phyloP scores from a whole-genome alignment of 2,888 invertebrate species.

The Hirtodrosophila trivittata region DNA sequence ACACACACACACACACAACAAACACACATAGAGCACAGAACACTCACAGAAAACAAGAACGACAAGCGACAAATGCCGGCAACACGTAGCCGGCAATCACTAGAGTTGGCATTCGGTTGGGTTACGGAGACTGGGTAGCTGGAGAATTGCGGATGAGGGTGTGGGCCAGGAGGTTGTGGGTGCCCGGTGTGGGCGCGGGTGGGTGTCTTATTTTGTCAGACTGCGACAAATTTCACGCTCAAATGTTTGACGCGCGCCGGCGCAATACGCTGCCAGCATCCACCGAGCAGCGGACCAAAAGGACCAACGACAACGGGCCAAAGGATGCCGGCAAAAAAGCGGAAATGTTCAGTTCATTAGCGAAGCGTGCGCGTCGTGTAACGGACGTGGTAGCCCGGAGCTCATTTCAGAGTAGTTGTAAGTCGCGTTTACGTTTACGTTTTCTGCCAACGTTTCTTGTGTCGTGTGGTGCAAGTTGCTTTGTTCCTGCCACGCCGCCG shows the following conservation, averaged over 20 bases:
- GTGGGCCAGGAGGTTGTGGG: neutral
- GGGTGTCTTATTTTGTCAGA: slow-evolving; percentile 30
- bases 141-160: neutral
- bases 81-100: slow-evolving; percentile 76
- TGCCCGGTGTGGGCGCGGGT: slow-evolving; percentile 48
- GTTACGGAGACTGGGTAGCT: slow-evolving; percentile 1
- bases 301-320: slow-evolving; percentile 26
- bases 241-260: slow-evolving; percentile 76
- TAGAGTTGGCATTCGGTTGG: slow-evolving; percentile 44
- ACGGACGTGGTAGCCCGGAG: slow-evolving; percentile 68
- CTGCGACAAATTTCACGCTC: slow-evolving; percentile 76
- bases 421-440: slow-evolving; percentile 24
- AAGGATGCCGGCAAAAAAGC: slow-evolving; percentile 79
- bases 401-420: slow-evolving; percentile 32
- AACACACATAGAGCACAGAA: slow-evolving; percentile 25
- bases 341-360: slow-evolving; percentile 82
- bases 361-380: slow-evolving; percentile 80
- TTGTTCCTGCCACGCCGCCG: slow-evolving; percentile 60
- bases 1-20: slow-evolving; percentile 37
- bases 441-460: slow-evolving; percentile 12
- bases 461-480: slow-evolving; percentile 42
- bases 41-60: slow-evolving; percentile 30
- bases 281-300: slow-evolving; percentile 46
- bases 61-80: slow-evolving; percentile 73
- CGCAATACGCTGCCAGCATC: slow-evolving; percentile 67